Evolutionary conservation across 2,888 invertebrate genomes (phyloP).

Genomic region (Luperina testacea): DNA sequence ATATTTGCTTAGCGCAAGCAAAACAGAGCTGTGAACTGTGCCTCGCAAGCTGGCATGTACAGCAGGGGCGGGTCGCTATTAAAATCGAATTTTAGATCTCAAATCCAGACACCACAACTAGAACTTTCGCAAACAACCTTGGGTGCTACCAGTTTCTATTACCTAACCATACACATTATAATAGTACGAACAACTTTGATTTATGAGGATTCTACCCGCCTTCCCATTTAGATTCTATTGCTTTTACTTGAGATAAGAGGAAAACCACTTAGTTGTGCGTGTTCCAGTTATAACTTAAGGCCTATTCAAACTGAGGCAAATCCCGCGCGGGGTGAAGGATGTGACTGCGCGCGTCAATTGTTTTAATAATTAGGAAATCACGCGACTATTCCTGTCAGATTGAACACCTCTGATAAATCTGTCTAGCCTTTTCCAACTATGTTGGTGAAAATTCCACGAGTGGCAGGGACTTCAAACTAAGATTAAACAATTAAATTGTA

Average conservation of each 20-base stretch:
- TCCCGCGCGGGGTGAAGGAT: background rate
- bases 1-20: background rate
- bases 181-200: conserved; percentile 36
- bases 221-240: conserved; percentile 44
- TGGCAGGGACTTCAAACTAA: no score
- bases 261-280: conserved; percentile 54
- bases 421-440: background rate
- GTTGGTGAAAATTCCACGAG: no score
- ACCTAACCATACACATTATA: conserved; percentile 23
- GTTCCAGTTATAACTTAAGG: conserved; percentile 32
- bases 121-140: conserved; percentile 18
- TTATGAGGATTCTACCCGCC: conserved; percentile 48
- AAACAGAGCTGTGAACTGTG: background rate
- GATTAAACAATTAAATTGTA: no score
- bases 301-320: background rate
- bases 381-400: background rate
- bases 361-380: background rate
- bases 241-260: conserved; percentile 43
- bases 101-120: background rate
- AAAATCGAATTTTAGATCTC: background rate
- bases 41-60: no score
- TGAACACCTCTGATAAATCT: background rate
- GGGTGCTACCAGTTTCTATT: conserved; percentile 8
- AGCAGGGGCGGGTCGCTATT: background rate
- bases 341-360: background rate